A percentile compares a stretch with the other conserved stretches of the same genome.
Conservation (phyloP, 2,113 vertebrate genomes). For the Stomatorhinus ivindoensis region DNA sequence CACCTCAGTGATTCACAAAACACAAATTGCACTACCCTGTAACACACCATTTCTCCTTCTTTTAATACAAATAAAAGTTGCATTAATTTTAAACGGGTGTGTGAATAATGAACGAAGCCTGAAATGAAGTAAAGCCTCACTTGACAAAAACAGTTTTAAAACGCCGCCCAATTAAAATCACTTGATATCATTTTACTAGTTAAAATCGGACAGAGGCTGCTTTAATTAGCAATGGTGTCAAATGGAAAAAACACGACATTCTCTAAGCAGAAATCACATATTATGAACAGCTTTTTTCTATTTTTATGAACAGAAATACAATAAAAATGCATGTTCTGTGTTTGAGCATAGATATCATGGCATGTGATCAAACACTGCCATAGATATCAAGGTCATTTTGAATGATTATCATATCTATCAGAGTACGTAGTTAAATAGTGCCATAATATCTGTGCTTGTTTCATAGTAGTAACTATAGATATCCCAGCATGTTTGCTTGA, state of each 20-base stretch:
- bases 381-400: neutral
- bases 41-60: neutral
- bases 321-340: neutral
- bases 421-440: too few species aligned
- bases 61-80: conserved; percentile 3
- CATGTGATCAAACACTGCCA: neutral
- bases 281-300: neutral
- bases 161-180: neutral
- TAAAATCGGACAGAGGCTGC: conserved; percentile 1
- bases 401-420: too few species aligned
- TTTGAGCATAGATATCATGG: neutral
- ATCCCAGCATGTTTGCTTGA: neutral
- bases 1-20: neutral
- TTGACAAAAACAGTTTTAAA: conserved; percentile 1
- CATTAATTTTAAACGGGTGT: neutral
- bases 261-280: neutral
- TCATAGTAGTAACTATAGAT: neutral
- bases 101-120: neutral
- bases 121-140: neutral
- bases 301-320: neutral
- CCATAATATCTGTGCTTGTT: too few species aligned
- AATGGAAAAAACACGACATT: neutral
- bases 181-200: neutral
- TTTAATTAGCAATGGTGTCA: conserved; percentile 9
- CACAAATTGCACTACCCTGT: neutral